Evolutionary conservation across 2,888 invertebrate genomes (phyloP).

Genomic region (Nowickia ferox): DNA sequence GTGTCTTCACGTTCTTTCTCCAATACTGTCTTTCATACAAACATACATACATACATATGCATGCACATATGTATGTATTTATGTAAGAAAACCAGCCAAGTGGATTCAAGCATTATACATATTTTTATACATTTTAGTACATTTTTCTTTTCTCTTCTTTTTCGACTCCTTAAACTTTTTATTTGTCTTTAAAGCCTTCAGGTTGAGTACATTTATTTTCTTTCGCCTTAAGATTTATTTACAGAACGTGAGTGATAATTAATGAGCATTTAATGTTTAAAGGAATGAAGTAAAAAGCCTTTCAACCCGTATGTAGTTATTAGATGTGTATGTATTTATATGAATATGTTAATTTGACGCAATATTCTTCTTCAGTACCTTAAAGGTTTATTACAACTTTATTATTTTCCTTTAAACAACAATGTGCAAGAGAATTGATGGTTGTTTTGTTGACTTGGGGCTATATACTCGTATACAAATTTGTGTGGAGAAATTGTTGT

Average conservation of each 20-base stretch:
- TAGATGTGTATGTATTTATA: conserved; percentile 37
- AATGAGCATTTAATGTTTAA: conserved; percentile 70
- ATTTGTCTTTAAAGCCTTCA: conserved; percentile 57
- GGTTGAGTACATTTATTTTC: conserved; percentile 59
- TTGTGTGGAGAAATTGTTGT: not conserved
- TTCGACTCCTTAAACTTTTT: conserved; percentile 4
- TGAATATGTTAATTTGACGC: conserved; percentile 71
- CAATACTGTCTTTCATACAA: conserved; percentile 27
- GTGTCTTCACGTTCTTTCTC: conserved; percentile 26
- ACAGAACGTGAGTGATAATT: conserved; percentile 72
- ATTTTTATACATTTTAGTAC: conserved; percentile 18
- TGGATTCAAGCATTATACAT: conserved; percentile 64
- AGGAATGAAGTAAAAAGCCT: conserved; percentile 46
- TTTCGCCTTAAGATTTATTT: conserved; percentile 67
- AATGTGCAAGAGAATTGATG: conserved; percentile 32
- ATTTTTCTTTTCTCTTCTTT: not conserved
- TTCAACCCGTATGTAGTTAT: conserved; percentile 26
- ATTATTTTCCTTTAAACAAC: conserved; percentile 51
- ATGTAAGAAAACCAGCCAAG: conserved; percentile 37
- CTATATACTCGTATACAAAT: conserved; percentile 6
- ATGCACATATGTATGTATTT: too few species aligned
- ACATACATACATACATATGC: too few species aligned
- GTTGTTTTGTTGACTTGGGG: conserved; percentile 6
- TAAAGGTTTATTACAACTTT: conserved; percentile 54
- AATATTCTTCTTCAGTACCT: conserved; percentile 34